Evolutionary conservation across 2,797 vertebrate genomes (phyloP).

Genomic region (Rallus crepitans): DNA sequence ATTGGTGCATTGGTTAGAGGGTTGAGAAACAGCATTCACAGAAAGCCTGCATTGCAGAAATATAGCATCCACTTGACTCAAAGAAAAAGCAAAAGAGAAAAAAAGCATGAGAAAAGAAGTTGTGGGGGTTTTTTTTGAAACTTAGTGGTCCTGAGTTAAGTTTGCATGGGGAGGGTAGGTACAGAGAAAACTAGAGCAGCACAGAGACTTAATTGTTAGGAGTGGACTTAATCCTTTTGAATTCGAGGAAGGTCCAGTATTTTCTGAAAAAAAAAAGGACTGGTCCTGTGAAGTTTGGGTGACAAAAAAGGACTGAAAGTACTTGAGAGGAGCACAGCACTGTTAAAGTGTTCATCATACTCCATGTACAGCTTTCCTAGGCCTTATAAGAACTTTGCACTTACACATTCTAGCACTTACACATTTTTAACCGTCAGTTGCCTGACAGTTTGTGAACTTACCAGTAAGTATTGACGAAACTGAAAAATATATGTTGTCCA

Average conservation of each 20-base stretch:
- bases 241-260: background rate
- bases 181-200: background rate
- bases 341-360: background rate
- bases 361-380: background rate
- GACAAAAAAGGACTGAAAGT: background rate
- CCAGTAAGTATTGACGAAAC: background rate
- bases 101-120: background rate
- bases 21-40: background rate
- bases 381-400: background rate
- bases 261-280: background rate
- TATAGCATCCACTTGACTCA: background rate
- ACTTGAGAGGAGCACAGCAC: fast-evolving
- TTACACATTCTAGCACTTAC: background rate
- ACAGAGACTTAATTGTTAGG: background rate
- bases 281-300: background rate
- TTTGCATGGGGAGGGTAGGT: background rate
- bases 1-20: background rate
- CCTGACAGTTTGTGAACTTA: background rate
- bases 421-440: no score
- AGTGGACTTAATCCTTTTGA: background rate
- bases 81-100: background rate
- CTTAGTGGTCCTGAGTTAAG: background rate
- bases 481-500: background rate
- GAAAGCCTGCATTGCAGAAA: background rate
- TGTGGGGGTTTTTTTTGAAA: background rate